Base-by-base conservation (phyloP, 2,113 vertebrate genomes). In the Melanocharis versteri region DNA sequence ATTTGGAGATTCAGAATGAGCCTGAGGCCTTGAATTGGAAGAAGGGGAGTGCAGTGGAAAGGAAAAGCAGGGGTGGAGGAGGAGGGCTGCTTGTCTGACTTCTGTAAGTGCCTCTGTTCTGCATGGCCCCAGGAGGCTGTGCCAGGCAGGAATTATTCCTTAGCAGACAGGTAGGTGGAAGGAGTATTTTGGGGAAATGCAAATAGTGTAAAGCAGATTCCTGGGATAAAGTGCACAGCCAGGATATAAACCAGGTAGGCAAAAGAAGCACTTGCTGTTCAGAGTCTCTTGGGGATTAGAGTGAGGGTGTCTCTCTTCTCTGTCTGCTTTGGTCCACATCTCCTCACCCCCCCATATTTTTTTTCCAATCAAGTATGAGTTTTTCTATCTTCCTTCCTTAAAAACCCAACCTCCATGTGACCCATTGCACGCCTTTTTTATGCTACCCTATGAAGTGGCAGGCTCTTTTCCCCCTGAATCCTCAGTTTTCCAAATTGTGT, bases 291-390 rank as follows among this genome's bases (percentile, higher is more conserved):
- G 20, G 68, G 30, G 10, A 42, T 62, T 79, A 2, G 1, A 35
- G 37, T 39, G 51, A 79, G 18, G 7, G 5, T 45, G 27, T 65
- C 6, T 65, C 12, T 79, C 27, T 50, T 44, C 23, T 35, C 68
- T 71, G 14, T 65, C 54, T 53, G 40, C 30, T 26, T 69, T 68
- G 13, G 26, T 57, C 20, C 39, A 66, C 24, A 18, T 26, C 17
- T 44, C 17, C 33, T 15, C 13, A 13, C 15, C 5, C 11, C 7
- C 5, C 2, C 3, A 37, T 15, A n/a, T 15, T 28, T 47, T 35
- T n/a, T 51, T 5, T 0, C 9, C 6, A 26, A 6, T 82, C 24
- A 60, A 81, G 69, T 47, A 39, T 0, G 7, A 53, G 6, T 53
- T 91, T 69, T 66, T 89, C 18, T 39, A 1, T 51, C 33, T 80